A percentile compares a stretch with the other conserved stretches of the same genome.
Conservation (phyloP, 2,888 invertebrate species). For the Chromoteleia sp. region DNA sequence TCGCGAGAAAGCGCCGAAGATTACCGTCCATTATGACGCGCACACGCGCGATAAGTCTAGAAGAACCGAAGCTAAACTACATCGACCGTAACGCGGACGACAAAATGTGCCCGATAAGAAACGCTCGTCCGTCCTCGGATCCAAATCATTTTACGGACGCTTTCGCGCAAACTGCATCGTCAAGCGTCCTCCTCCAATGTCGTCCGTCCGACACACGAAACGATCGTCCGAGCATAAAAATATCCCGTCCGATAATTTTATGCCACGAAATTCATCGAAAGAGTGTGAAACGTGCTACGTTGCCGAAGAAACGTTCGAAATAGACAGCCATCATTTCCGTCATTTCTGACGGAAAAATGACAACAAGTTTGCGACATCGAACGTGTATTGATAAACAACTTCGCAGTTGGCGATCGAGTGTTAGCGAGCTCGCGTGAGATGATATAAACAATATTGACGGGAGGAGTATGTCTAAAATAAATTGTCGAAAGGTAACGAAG, state of each 20-base stretch:
- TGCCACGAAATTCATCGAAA: slow-evolving; percentile 11
- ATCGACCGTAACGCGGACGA: slow-evolving; percentile 53
- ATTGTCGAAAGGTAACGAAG: too few species aligned
- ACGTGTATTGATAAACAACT: too few species aligned
- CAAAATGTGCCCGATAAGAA: slow-evolving; percentile 53
- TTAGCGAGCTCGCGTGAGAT: too few species aligned
- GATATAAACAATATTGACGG: too few species aligned
- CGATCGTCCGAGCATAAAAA: slow-evolving; percentile 26
- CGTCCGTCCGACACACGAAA: not conserved
- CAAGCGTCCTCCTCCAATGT: slow-evolving; percentile 9
- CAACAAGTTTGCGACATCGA: too few species aligned
- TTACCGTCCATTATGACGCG: slow-evolving; percentile 73
- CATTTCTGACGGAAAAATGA: too few species aligned
- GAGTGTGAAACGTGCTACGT: not conserved
- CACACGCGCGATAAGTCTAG: slow-evolving; percentile 64
- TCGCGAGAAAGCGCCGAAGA: slow-evolving; percentile 70
- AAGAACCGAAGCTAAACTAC: slow-evolving; percentile 64
- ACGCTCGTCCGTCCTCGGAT: slow-evolving; percentile 33
- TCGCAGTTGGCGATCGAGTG: too few species aligned
- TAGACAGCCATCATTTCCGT: too few species aligned
- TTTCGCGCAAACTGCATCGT: slow-evolving; percentile 34
- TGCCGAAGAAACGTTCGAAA: too few species aligned
- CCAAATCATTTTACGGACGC: slow-evolving; percentile 49
- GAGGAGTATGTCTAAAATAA: too few species aligned
- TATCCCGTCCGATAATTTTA: slow-evolving; percentile 49